Conservation (phyloP, 2,113 vertebrate genomes). For the Syngnathoides biaculeatus region DNA sequence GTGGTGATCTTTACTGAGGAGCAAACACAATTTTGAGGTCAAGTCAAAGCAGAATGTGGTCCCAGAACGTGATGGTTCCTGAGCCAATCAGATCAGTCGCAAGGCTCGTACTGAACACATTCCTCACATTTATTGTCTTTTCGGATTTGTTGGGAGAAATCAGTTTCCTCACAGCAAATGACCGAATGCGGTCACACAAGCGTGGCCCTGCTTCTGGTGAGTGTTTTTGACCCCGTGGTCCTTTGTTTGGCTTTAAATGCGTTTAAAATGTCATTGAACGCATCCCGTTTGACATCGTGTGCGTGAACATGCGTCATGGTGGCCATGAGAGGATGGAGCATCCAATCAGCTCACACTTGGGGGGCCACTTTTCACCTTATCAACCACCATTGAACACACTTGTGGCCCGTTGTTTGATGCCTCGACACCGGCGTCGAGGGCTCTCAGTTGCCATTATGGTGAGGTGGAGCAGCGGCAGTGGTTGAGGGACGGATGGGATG, state of each 20-base stretch:
- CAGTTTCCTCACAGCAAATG: neutral
- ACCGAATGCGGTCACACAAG: neutral
- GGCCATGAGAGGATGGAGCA: conserved; percentile 4
- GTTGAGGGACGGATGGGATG: neutral
- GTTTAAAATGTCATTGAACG: neutral
- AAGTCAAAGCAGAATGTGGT: neutral
- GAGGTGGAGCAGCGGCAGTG: conserved; percentile 23
- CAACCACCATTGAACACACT: conserved; percentile 18
- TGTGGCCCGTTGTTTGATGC: conserved; percentile 43
- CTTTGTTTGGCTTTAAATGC: neutral
- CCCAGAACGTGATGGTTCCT: neutral
- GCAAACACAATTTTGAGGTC: neutral
- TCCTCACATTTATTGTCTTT: neutral
- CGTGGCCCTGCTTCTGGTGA: neutral
- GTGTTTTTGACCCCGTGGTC: neutral
- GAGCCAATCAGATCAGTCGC: neutral
- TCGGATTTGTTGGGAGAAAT: neutral
- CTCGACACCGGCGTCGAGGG: conserved; percentile 42
- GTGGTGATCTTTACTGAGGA: neutral
- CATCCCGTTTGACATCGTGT: neutral
- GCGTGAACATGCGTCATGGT: conserved; percentile 32
- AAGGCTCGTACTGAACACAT: neutral
- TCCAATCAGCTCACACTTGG: conserved; percentile 40
- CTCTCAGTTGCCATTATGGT: conserved; percentile 47
- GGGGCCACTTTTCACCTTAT: conserved; percentile 26